Percentiles rank a stretch among this genome's conserved stretches.
Evolutionary conservation across 2,797 vertebrate genomes (phyloP).

Genomic region (Pantherophis alleghaniensis): DNA sequence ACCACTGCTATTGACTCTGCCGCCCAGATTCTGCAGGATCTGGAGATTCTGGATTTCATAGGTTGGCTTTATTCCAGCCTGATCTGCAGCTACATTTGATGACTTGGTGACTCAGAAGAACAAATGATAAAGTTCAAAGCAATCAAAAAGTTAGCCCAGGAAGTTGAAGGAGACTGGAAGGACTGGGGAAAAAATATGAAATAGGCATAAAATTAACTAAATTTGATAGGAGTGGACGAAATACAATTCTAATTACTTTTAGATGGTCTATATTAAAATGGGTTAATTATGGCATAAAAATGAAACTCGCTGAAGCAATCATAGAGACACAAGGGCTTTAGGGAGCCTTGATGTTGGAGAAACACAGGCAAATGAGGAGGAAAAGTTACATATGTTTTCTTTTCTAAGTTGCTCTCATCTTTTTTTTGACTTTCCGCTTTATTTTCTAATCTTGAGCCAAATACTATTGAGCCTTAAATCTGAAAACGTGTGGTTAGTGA

Average conservation of each 20-base stretch:
- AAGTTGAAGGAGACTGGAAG: not conserved
- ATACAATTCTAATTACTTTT: conserved; percentile 52
- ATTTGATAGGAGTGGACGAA: conserved; percentile 30
- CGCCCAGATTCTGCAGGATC: not conserved
- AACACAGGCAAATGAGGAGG: not conserved
- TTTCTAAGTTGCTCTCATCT: not conserved
- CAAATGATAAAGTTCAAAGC: not conserved
- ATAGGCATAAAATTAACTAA: conserved; percentile 43
- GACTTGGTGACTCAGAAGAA: not conserved
- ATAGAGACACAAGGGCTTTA: not conserved
- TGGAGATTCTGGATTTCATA: not conserved
- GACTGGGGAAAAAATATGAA: conserved; percentile 19
- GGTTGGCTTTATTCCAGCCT: not conserved
- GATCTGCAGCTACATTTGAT: not conserved
- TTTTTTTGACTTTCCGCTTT: not conserved
- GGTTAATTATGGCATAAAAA: conserved; percentile 27
- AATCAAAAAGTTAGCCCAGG: not conserved
- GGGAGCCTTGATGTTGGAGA: not conserved
- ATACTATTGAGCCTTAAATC: too few species aligned
- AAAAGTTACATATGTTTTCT: not conserved
- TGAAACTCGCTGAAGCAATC: not conserved
- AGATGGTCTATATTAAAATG: conserved; percentile 23
- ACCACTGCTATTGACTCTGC: not conserved
- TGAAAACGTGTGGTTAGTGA: not conserved
- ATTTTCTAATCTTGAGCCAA: not conserved